Evolutionary conservation across 2,113 vertebrate species (phyloP), one percentile per base, ranked within the genome.

Genomic region (Mus musculus): DNA sequence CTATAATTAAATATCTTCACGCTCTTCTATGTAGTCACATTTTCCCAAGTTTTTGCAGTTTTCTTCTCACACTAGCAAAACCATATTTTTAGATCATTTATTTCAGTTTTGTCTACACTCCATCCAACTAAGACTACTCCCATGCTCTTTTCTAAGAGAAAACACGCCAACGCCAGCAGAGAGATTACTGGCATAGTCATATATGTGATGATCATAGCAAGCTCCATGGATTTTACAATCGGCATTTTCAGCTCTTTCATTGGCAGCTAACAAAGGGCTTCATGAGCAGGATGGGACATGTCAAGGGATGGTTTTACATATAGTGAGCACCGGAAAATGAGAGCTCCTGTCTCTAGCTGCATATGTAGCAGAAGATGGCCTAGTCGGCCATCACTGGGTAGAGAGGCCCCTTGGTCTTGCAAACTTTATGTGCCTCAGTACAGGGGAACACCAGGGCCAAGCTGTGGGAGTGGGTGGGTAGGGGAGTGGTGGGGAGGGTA

Each of bases 201-300:
- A 49, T 86, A 63, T 89, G 54, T 89, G 33, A 96, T 77, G 56
- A 26, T 36, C 63, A 54, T 90, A 89, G 69, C 63, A 85, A 95
- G 75, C 80, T 91, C 65, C 76, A 12, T 87, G 76, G 90, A 84
- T 95, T 97, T 93, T 92, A 67, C 54, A n/a, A 33, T 85, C 89
- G 93, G 87, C 12, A 78, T 94, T 97, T 89, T 89, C 69, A 93
- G n/a, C 49, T 92, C 30, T 95, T 52, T 94, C 94, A 96, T 84
- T 97, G 89, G 59, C 49, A 81, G 56, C 90, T 97, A 95, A 94
- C 96, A 92, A 97, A 91, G 82, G 82, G 80, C 39, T 91, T 94
- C 82, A 71, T 80, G 91, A 91, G 89, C 89, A 67, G 89, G 95
- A 91, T 88, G 24, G 91, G 77, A 26, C 24, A 7, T 94, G n/a